phyloP scores from a whole-genome alignment of 2,113 vertebrate species.

The Anoura caudifer region DNA sequence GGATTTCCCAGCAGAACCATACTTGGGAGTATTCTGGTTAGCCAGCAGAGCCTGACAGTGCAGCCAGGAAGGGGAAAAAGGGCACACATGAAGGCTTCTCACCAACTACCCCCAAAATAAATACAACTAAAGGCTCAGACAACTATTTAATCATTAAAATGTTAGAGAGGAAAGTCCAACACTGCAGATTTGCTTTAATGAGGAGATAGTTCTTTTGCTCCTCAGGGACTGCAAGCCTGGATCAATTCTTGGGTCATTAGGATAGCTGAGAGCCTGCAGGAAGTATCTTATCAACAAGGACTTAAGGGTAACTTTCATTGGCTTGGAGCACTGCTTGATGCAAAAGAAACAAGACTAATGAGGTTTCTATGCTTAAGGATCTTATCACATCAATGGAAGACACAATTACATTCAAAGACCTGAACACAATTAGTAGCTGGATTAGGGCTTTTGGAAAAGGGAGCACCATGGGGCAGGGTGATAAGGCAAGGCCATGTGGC shows the following conservation, averaged over 20 bases:
- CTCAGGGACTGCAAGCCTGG: neutral
- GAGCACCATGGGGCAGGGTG: neutral
- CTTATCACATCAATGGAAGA: neutral
- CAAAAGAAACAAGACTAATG: neutral
- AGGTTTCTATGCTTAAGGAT: constrained; percentile 8
- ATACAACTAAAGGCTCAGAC: constrained; percentile 52
- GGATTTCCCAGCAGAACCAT: neutral
- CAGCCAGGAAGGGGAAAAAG: neutral
- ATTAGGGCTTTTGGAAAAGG: neutral
- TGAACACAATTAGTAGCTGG: constrained; percentile 10
- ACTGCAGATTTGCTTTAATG: constrained; percentile 7
- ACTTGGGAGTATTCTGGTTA: neutral
- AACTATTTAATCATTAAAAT: constrained; percentile 70
- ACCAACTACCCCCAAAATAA: constrained; percentile 59
- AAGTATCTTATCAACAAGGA: constrained; percentile 13
- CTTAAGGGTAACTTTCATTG: neutral
- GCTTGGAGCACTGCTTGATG: neutral
- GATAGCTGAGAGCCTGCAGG: neutral
- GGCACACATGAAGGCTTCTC: neutral
- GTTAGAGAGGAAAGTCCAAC: constrained; percentile 62
- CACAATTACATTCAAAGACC: neutral
- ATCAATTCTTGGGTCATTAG: neutral
- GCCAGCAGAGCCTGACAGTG: neutral
- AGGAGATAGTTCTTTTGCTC: constrained; percentile 34
- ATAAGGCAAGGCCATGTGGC: neutral